A percentile compares a stretch with the other conserved stretches of the same genome.
Evolutionary conservation across 2,797 vertebrate genomes (phyloP).

Genomic region (Labeo calbasu): DNA sequence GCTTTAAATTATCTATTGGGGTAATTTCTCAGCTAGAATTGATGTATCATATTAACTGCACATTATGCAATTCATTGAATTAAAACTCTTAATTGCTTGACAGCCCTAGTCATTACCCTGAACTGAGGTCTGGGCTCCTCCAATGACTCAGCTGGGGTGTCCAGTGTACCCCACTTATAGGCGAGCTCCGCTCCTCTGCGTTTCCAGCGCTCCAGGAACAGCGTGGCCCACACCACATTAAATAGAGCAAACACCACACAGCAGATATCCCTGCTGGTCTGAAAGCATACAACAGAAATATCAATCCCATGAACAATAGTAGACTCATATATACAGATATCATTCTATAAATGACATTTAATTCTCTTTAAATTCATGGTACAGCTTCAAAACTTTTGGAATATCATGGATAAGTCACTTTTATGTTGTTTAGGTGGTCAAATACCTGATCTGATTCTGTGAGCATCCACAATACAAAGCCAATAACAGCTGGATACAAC

Average conservation of each 20-base stretch:
- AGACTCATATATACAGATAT: background rate
- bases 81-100: background rate
- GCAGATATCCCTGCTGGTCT: slow-evolving; percentile 97
- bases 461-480: slow-evolving; percentile 93
- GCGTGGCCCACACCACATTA: slow-evolving; percentile 95
- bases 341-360: background rate
- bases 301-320: background rate
- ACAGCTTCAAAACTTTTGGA: background rate
- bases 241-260: slow-evolving; percentile 96
- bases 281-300: slow-evolving; percentile 36
- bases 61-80: background rate
- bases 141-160: slow-evolving; percentile 86
- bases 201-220: slow-evolving; percentile 97
- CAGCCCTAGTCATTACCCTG: slow-evolving; percentile 80
- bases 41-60: background rate
- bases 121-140: slow-evolving; percentile 95
- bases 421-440: background rate
- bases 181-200: slow-evolving; percentile 91
- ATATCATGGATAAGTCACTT: background rate
- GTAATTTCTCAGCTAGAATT: background rate
- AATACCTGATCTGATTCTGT: slow-evolving; percentile 93
- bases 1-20: too few relatives aligned
- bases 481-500: slow-evolving; percentile 94
- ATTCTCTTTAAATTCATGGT: background rate
- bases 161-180: slow-evolving; percentile 96